Evolutionary conservation across 2,113 vertebrate genomes (phyloP), one percentile per base, ranked within the genome.

Genomic region (Lepidothrix coronata): DNA sequence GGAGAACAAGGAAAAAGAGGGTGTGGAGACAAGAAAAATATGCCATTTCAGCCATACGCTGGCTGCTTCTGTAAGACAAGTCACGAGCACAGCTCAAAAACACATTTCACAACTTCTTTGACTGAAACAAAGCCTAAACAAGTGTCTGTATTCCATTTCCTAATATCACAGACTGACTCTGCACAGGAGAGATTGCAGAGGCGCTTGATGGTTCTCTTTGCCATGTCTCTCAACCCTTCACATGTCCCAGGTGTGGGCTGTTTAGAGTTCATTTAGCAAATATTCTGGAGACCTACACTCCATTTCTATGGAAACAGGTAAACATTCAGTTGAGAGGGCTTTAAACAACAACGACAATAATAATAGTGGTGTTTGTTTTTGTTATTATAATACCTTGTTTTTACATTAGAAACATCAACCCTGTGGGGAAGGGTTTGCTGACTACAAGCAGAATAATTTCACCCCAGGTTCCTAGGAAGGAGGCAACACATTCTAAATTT

Each of bases 91-190:
- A 30, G 33, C n/a, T 91, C 66, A 89, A 19, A 91, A 84, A 15
- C 7, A 23, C 68, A 87, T 89, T 96, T 93, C 57, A 48, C 58
- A 89, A 54, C 39, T 93, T 94, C 67, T 76, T 91, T 85, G 78
- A 37, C 81, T 70, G 39, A 89, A 87, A 84, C 23, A 93, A 88
- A 78, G 48, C 54, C 84, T 80, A 10, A 85, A n/a, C 3, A 79
- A 95, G 73, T 23, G 17, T 89, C 61, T 78, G 39, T 30, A 31
- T 93, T 93, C 70, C 2, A 59, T 93, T 82, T 88, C 65, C 58
- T 83, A 80, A 20, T 41, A 46, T 65, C 82, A 68, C 28, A 79
- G 66, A 35, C 52, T 59, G 61, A 77, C 14, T 67, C 39, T 46
- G 52, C 25, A 5, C 23, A 3, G 8, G 24, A 73, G 33, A 80